Conservation (phyloP, 2,113 vertebrate species). For the Burhinus bistriatus region DNA sequence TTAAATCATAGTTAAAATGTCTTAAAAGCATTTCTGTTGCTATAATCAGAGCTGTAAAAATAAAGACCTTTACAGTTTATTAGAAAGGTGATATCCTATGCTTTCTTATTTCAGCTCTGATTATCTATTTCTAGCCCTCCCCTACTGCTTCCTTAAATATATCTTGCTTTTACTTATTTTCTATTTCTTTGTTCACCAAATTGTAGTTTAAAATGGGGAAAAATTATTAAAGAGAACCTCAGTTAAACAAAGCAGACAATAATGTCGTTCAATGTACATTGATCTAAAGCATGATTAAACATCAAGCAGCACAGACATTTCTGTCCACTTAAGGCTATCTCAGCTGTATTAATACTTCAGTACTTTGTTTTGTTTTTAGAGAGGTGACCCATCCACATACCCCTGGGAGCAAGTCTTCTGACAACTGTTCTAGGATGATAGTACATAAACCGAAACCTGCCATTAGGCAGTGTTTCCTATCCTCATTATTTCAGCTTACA, state of each 20-base stretch:
- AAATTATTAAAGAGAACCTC: background rate
- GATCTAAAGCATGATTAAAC: background rate
- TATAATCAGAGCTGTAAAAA: conserved; percentile 40
- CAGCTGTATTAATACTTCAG: background rate
- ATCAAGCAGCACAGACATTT: background rate
- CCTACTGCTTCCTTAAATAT: background rate
- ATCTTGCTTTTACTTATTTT: background rate
- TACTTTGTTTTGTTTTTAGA: background rate
- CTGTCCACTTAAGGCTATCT: background rate
- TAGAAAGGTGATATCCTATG: background rate
- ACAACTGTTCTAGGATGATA: background rate
- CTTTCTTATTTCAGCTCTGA: conserved; percentile 6
- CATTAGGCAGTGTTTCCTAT: background rate
- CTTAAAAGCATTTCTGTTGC: conserved; percentile 57
- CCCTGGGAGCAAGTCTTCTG: background rate
- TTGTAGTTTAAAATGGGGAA: background rate
- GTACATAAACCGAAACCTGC: background rate
- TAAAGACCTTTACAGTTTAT: background rate
- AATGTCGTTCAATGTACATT: background rate
- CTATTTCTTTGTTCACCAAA: background rate
- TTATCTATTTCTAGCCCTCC: background rate
- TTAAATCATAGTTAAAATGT: conserved; percentile 30
- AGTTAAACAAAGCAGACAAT: background rate
- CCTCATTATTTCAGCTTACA: background rate
- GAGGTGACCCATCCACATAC: background rate